These are phyloP conservation scores for Mastigias papua DNA, from an alignment of 30 jellyfish, hydroid and myxozoan species.

Conservation along the genomic window DNA sequence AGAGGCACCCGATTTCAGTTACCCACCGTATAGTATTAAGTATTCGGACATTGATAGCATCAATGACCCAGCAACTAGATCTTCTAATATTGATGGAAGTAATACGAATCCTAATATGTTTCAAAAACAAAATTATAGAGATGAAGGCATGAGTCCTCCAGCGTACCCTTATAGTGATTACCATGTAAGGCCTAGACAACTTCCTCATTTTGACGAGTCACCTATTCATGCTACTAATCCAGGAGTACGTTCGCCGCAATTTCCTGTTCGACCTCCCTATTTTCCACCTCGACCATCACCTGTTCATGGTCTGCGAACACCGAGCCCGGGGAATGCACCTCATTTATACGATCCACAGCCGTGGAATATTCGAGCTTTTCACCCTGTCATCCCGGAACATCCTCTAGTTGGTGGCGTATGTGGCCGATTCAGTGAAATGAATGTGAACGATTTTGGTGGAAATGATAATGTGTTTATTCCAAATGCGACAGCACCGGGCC, in stretches of 20 bases:
- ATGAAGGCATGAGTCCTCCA: too few relatives aligned
- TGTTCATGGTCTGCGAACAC: constrained; percentile 12
- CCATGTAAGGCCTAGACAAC: too few relatives aligned
- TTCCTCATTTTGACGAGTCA: too few relatives aligned
- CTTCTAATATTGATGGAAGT: too few relatives aligned
- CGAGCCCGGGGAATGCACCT: constrained; percentile 1
- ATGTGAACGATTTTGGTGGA: not conserved
- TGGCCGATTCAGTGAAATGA: not conserved
- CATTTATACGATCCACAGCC: not conserved
- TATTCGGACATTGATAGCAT: too few relatives aligned
- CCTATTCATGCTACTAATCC: not conserved
- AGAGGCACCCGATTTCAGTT: not conserved
- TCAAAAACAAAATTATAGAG: too few relatives aligned
- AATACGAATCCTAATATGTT: too few relatives aligned
- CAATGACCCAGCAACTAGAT: too few relatives aligned
- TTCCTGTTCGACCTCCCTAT: not conserved
- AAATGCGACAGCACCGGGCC: not conserved
- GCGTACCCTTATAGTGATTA: too few relatives aligned
- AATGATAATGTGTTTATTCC: constrained; percentile 1
- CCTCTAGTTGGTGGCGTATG: not conserved
- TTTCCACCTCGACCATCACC: not conserved
- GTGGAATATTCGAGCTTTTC: constrained; percentile 24
- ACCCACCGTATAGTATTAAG: not conserved
- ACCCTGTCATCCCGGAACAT: constrained; percentile 41
- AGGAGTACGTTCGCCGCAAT: not conserved